phyloP scores from a whole-genome alignment of 2,797 vertebrate species.

The Pseudochirops corinnae region DNA sequence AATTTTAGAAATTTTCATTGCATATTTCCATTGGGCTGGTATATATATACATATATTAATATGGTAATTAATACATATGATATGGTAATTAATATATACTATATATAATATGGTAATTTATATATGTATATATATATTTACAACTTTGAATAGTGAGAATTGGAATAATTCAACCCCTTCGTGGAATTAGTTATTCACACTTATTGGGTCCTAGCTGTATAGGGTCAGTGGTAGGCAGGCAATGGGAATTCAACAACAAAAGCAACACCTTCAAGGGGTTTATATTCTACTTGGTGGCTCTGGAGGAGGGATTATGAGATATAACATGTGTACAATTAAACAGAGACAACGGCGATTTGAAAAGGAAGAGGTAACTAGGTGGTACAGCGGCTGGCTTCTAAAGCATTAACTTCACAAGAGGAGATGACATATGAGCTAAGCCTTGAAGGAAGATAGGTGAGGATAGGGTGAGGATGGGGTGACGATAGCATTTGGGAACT shows the following conservation, averaged over 20 bases:
- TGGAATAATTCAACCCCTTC: background rate
- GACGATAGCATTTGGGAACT: background rate
- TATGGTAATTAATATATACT: no score
- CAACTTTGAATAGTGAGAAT: background rate
- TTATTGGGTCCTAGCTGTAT: background rate
- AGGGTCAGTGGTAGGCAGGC: background rate
- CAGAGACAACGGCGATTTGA: background rate
- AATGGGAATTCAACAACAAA: background rate
- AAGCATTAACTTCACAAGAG: background rate
- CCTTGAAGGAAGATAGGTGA: background rate
- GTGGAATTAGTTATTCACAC: background rate
- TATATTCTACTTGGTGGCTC: no score
- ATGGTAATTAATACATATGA: no score
- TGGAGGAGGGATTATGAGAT: background rate
- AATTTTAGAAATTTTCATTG: background rate
- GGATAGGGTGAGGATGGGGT: background rate
- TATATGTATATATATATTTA: background rate
- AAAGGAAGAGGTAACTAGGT: background rate
- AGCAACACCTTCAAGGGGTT: no score
- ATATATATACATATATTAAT: no score
- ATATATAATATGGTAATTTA: no score
- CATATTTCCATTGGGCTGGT: background rate
- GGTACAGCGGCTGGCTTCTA: background rate
- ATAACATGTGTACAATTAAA: background rate
- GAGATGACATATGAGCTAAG: background rate